Evolutionary conservation across 2,113 vertebrate genomes (phyloP).

Genomic region (Atractosteus spatula): DNA sequence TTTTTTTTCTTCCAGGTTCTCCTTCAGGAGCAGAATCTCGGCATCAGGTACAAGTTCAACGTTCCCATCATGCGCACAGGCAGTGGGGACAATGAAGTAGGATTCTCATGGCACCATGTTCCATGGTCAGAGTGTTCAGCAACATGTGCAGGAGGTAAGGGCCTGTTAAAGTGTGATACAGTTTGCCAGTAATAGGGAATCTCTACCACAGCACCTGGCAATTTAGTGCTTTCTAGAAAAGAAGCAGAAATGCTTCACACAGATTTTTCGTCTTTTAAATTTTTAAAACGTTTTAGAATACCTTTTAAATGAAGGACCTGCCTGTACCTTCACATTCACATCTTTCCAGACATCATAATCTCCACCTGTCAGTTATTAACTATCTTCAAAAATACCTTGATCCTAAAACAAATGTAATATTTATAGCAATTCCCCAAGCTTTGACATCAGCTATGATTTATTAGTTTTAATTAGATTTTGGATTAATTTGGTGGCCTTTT

Average conservation of each 20-base stretch:
- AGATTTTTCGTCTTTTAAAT: neutral
- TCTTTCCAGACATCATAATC: no score
- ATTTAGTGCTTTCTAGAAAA: no score
- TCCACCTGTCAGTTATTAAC: no score
- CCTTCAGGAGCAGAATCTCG: conserved; percentile 93
- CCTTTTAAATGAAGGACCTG: neutral
- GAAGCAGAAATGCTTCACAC: no score
- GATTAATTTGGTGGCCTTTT: no score
- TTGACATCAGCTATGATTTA: no score
- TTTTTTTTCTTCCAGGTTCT: conserved; percentile 73
- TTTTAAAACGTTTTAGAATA: neutral
- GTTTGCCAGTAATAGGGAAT: no score
- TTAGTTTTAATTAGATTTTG: no score
- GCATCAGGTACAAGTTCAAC: conserved; percentile 93
- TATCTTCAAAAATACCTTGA: no score
- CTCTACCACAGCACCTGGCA: no score
- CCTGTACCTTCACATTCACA: neutral
- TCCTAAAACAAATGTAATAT: no score
- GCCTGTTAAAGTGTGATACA: neutral
- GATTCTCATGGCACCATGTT: conserved; percentile 89
- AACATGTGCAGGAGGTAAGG: conserved; percentile 91
- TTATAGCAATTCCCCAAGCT: no score
- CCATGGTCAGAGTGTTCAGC: conserved; percentile 95
- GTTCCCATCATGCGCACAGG: conserved; percentile 91
- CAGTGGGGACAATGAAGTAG: conserved; percentile 94